Evolutionary conservation across 2,888 invertebrate genomes (phyloP), one percentile per base, ranked within the genome.

Genomic region (Coleophora flavipennella): DNA sequence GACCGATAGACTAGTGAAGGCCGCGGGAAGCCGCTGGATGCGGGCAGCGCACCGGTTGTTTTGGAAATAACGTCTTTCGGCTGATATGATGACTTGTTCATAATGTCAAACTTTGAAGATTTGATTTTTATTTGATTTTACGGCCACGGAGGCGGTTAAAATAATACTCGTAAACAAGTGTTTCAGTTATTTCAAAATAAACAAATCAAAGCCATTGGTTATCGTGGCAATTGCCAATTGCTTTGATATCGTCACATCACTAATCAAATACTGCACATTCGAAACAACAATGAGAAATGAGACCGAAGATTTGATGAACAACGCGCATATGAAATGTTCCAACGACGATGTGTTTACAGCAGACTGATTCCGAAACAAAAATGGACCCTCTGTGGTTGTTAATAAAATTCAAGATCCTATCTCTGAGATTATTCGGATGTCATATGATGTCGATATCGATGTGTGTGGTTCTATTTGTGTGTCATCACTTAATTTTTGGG

Each of bases 231-330:
- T n/a, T n/a, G n/a, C n/a, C n/a, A n/a, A n/a, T n/a, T n/a, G n/a
- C n/a, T n/a, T n/a, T n/a, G n/a, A n/a, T n/a, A 6, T 20, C 20
- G 6, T 6, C 20, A 25, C 58, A 55, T 46, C 64, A 48, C 56
- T 62, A 61, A 42, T 13, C 53, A 40, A 48, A 49, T 50, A 56
- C 53, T 41, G 50, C 56, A 62, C 53, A 52, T 50, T 54, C 54
- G 57, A 48, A 62, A 53, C 63, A 62, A 61, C 67, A 68, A 64
- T 76, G 74, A 74, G 65, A 67, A 72, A 76, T 73, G 68, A 60
- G 67, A 57, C 61, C 67, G 67, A 72, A 68, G 67, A 73, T 75
- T 74, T 76, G 77, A 75, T 71, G 70, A 72, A 76, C 67, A 64
- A 57, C 59, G 52, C 59, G 53, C 67, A 60, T 71, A 72, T 69